Evolutionary conservation across 1,140 invertebrate genomes (phyloP), one percentile per base, ranked within the genome.

Genomic region (Drosophila busckii): DNA sequence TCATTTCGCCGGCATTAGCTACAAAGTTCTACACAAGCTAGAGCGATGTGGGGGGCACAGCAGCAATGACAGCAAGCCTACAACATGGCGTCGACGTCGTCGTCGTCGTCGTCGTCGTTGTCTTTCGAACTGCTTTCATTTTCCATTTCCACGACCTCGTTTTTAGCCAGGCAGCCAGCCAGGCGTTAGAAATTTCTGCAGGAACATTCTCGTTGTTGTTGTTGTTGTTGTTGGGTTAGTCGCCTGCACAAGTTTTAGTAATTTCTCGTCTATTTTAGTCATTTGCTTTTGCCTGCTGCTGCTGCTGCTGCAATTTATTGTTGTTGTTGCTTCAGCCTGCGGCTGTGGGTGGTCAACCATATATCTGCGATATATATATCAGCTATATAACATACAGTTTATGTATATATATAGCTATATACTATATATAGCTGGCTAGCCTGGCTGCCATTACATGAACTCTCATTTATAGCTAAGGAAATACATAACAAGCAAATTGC

Each of bases 121-220:
- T 61, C 59, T 71, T 58, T 76, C 60, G 59, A 69, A 78, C 40
- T 78, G 84, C 73, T 86, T 86, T 86, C 84, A 71, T 86, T 86
- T 86, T 86, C 84, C 73, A 70, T 86, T 86, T 84, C 70, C 75
- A 75, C 78, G 84, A 84, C 84, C 84, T 83, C 83, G 61, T 76
- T 85, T 85, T 35, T 50, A 26, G 22, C 38, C 28, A 44, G 23
- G 44, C 42, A 26, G n/a, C 37, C 66, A 48, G 26, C 8, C 22
- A 23, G 22, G 4, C 22, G 22, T 8, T 23, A 8, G 5, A 15
- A 8, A 9, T 16, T 3, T 29, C 44, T 22, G 41, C 41, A 12
- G 37, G 17, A 37, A 19, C 13, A 8, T 9, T 42, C n/a, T 13
- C 44, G 37, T 42, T 37, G 28, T 65, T 23, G 22, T 15, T 25